Base-by-base conservation (phyloP, 2,113 vertebrate genomes). In the Halcyon malimbica region DNA sequence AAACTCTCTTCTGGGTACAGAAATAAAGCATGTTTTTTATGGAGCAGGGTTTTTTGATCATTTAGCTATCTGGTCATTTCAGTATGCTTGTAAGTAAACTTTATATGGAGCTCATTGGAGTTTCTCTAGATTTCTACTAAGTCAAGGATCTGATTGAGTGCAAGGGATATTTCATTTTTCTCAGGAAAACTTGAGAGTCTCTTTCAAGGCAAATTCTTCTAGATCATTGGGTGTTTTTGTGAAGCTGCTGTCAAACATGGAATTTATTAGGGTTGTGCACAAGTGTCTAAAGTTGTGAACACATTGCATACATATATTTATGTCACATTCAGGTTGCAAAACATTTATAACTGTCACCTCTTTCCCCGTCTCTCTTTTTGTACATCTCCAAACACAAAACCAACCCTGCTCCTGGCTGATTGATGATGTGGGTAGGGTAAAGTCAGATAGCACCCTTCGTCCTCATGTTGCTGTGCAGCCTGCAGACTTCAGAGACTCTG, bases 341-440 rank as follows among this genome's bases (percentile, higher is more conserved):
- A 63, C 84, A 92, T 96, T 95, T 95, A 46, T 88, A 94, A 85
- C 82, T 91, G 87, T 85, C 92, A 90, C 17, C 0, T 5, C 46
- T 93, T 83, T 88, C 59, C 57, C 50, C 0, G 2, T 83, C 25
- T 91, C 63, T 84, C 76, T 57, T 85, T 80, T 74, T 90, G 41
- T 56, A 20, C 33, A 19, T 62, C 88, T 95, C 37, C 44, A 79
- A 63, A 69, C 75, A 54, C 44, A 44, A 48, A 69, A 71, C 28
- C 79, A 83, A 63, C 41, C 37, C 82, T 69, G 67, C 79, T 85
- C 4, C 57, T 70, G 56, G 54, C 56, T 94, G 92, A 93, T 54
- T 28, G 82, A 80, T 90, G 85, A 81, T 46, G 31, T 12, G 46
- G 48, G 23, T 42, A 50, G 48, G 41, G 37, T 75, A 67, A 65